These are phyloP conservation scores for Lochmaea capreae DNA, from an alignment of 2,888 invertebrate species.

Conservation along the genomic window DNA sequence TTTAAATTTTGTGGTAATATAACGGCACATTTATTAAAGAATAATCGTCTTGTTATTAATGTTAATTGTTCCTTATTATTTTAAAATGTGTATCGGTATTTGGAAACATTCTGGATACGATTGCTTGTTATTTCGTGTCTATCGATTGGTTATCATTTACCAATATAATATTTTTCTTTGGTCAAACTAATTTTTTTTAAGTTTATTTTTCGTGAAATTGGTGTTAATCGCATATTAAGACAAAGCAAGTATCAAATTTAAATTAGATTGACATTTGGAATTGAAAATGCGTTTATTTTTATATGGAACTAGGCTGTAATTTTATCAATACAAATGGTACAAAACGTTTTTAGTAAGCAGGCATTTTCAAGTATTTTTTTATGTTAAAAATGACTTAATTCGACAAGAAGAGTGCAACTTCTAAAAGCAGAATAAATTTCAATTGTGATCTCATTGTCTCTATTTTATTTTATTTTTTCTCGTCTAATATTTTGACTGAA, in stretches of 20 bases:
- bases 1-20: too few relatives aligned
- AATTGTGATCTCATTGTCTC: too few relatives aligned
- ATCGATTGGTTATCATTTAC: constrained; percentile 7
- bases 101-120: constrained; percentile 7
- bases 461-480: too few relatives aligned
- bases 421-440: too few relatives aligned
- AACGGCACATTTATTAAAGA: too few relatives aligned
- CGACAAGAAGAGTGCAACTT: not conserved
- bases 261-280: constrained; percentile 21
- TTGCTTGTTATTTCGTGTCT: constrained; percentile 27
- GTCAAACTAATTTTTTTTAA: constrained; percentile 9
- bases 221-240: constrained; percentile 20
- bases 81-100: not conserved
- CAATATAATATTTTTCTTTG: not conserved
- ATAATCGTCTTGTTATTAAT: not conserved
- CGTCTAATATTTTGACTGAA: too few relatives aligned
- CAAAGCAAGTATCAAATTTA: constrained; percentile 27
- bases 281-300: constrained; percentile 34
- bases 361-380: not conserved
- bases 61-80: not conserved
- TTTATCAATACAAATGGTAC: constrained; percentile 26
- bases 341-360: constrained; percentile 25
- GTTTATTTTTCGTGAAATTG: constrained; percentile 18
- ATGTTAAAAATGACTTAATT: not conserved
- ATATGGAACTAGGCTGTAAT: constrained; percentile 37